Base-by-base conservation (phyloP, 2,888 invertebrate species). In the Campoplex nolae region DNA sequence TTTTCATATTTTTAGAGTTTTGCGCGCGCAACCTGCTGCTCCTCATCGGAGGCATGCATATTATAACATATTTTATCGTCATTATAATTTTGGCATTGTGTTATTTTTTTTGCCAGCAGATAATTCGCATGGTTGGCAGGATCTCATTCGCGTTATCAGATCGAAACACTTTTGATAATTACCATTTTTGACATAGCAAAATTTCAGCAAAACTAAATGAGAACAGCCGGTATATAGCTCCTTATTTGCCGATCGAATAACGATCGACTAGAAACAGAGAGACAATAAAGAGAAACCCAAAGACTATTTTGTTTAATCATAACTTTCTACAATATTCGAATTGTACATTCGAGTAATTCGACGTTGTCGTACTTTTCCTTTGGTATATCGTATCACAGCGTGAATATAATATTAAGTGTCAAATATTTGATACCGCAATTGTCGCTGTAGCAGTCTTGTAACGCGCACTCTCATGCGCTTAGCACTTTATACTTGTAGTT, bases 371-470 rank as follows among this genome's bases (percentile, higher is more conserved):
- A 38, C 51, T 76, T 35, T 13, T 32, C 48, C 62, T 65, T 65
- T 35, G 65, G 48, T 48, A 23, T 23, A 73, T 38, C 82, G 82
- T 87, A 87, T 87, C 87, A 87, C 87, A 87, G 87, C 84, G 84
- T 82, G 78, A 78, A 68, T 84, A 82, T 38, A 38, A 38, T 77
- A 56, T 35, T 18, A 82, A 79, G 84, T 84, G 67, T 78, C 70
- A 78, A 78, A 78, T 75, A 75, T 84, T 65, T 84, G 78, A 82
- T 87, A 87, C 86, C 78, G 23, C 23, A 81, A 70, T 84, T 84
- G 82, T 78, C 84, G 82, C 87, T 87, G 84, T 81, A 84, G 87
- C 87, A 87, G 87, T 87, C 87, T 83, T 83, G 78, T 75, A 48
- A 77, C 74, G 38, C 38, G 38, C 38, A 82, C 48, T 48, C 84